A percentile compares a stretch with the other conserved stretches of the same genome.
phyloP scores from a whole-genome alignment of 2,113 vertebrate genomes.

The Tetraodon nigroviridis region DNA sequence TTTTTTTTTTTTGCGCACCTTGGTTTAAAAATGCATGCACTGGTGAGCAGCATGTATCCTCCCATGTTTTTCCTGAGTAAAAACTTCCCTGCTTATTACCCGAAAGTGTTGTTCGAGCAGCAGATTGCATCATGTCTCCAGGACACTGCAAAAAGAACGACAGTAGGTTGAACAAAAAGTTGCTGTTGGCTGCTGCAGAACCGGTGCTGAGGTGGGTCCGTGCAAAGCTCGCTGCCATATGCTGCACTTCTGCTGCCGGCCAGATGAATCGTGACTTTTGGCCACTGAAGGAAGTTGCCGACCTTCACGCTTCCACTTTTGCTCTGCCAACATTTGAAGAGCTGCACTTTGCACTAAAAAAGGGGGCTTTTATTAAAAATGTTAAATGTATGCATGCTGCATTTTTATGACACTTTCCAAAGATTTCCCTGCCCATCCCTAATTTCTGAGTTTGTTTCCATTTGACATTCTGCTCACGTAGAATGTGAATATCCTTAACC shows the following conservation, averaged over 20 bases:
- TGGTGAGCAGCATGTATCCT: no score
- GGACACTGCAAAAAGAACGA: no score
- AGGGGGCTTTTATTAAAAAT: conserved; percentile 4
- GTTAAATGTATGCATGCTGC: conserved; percentile 22
- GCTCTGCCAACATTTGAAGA: conserved; percentile 4
- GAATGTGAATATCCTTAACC: not conserved
- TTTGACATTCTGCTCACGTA: not conserved
- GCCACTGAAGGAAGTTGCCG: not conserved
- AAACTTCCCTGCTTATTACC: no score
- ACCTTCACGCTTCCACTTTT: not conserved
- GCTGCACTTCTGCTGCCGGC: no score
- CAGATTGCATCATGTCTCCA: no score
- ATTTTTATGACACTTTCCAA: conserved; percentile 34
- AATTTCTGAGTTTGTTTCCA: not conserved
- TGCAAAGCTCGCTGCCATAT: no score
- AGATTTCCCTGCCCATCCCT: conserved; percentile 2
- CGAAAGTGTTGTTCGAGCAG: no score
- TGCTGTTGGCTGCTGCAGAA: no score
- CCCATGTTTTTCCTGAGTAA: no score
- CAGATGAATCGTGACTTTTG: not conserved
- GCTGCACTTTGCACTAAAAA: not conserved
- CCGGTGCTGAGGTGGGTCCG: no score
- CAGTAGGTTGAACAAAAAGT: no score
- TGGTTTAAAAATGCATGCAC: conserved; percentile 16
- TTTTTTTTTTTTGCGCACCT: conserved; percentile 16